Base-by-base conservation (phyloP, 2,888 invertebrate species). In the Hydroisotoma schaefferi region DNA sequence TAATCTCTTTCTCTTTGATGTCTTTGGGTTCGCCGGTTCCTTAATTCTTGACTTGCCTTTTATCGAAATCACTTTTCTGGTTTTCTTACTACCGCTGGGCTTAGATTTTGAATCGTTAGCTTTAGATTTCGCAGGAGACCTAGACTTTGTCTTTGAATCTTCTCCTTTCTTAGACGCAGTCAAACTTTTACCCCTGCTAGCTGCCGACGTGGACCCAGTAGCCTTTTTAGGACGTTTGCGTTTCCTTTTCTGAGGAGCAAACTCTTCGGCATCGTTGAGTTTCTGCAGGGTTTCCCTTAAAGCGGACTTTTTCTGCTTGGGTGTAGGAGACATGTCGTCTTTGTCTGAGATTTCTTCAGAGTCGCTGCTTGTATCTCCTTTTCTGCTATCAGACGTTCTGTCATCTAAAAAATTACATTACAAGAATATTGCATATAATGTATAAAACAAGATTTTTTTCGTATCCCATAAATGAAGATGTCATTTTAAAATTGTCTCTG, bases 221-320 rank as follows among this genome's bases (percentile, higher is more conserved):
- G 29, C 33, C n/a, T 54, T 53, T 37, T 59, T 59, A n/a, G 47
- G 40, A 33, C 59, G 57, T 56, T 63, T 68, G 10, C 59, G 54
- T 55, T 65, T 68, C 46, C 60, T 63, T 55, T 69, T 70, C 0
- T 37, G 37, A 15, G 27, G 38, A 28, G 29, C 28, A 33, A 55
- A 44, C 43, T 27, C 33, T 37, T 48, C 58, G 12, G 59, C 25
- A 37, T 70, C 69, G 29, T 67, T 67, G 2, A 68, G 44, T 49
- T 68, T 69, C 51, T 71, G 62, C 15, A 70, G 59, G 2, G 67
- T 65, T 47, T 72, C 70, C 27, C 67, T 46, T 5, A 67, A 55
- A 0, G 70, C 61, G 2, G 67, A 67, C 27, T 60, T 65, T 37
- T 59, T 60, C 43, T 49, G 52, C 8, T 23, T 46, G n/a, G 51